Base-by-base conservation (phyloP, 2,797 vertebrate genomes). In the Acrossocheilus fasciatus region DNA sequence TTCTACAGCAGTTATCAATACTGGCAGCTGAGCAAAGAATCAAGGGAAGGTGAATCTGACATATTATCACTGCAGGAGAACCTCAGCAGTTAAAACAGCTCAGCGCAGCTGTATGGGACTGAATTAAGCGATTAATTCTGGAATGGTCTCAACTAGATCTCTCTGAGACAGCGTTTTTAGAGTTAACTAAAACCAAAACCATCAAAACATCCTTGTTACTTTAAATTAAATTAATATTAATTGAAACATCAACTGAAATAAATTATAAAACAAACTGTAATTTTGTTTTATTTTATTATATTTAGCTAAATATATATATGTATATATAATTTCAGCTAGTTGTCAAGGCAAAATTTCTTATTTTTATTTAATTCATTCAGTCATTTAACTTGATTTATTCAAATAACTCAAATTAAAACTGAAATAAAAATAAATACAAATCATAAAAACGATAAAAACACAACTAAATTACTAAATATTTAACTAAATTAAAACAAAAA, bases 21-120 rank as follows among this genome's bases (percentile, higher is more conserved):
- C 82, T 52, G 59, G 45, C 82, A 66, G 82, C 30, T 36, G 12
- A 66, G 57, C 26, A 39, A 69, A 81, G 15, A 81, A 69, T 54
- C 20, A 69, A 70, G 30, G 15, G 30, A 76, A 64, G 23, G 47
- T 72, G 34, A 82, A 82, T 57, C 41, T 82, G 20, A 43, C 36
- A 82, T 20, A 54, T 39, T 52, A 82, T 70, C 26, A 75, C 43
- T 64, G 18, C 26, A 59, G 18, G 20, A 52, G 30, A 76, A 52
- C 15, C 47, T 34, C 68, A 70, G 39, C 69, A 72, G 69, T 72
- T 36, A 18, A 36, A 68, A 68, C 30, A 68, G 64, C 64, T 36
- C 64, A 36, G 17, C 17, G 15, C 66, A 36, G 66, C 66, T 68
- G 34, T 36, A 68, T 68, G 17, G 15, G 34, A 68, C 8, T 36